Evolutionary conservation across 2,888 invertebrate genomes (phyloP).

Genomic region (Arge pagana): DNA sequence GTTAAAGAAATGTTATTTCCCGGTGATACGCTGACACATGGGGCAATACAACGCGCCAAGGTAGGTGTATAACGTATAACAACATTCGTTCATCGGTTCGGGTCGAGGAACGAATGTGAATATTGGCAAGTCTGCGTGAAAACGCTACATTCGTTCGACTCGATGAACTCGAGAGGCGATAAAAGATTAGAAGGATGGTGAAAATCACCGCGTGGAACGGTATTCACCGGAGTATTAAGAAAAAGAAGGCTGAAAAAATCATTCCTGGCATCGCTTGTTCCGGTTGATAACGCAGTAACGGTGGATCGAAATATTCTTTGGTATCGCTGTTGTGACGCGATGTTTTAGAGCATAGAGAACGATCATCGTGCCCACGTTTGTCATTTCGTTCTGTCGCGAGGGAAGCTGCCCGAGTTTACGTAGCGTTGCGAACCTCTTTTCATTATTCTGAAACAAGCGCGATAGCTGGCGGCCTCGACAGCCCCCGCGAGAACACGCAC

Average conservation of each 20-base stretch:
- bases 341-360: constrained; percentile 16
- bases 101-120: too few relatives aligned
- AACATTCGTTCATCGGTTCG: too few relatives aligned
- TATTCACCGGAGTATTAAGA: constrained; percentile 2
- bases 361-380: constrained; percentile 15
- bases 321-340: constrained; percentile 3
- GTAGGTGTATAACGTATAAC: too few relatives aligned
- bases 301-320: constrained; percentile 2
- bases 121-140: too few relatives aligned
- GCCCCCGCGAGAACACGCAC: constrained; percentile 5
- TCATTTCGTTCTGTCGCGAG: constrained; percentile 46
- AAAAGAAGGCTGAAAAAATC: constrained; percentile 2
- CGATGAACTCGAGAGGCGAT: too few relatives aligned
- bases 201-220: constrained; percentile 15
- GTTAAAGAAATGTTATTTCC: too few relatives aligned
- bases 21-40: too few relatives aligned
- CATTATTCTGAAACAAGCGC: constrained; percentile 34
- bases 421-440: constrained; percentile 51
- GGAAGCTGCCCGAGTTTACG: constrained; percentile 47
- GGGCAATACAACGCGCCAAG: too few relatives aligned
- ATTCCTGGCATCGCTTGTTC: constrained; percentile 16
- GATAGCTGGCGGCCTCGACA: not conserved
- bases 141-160: too few relatives aligned
- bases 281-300: constrained; percentile 20
- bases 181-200: constrained; percentile 2